Evolutionary conservation across 2,797 vertebrate genomes (phyloP), one percentile per base, ranked within the genome.

Genomic region (Phoeniculus purpureus): DNA sequence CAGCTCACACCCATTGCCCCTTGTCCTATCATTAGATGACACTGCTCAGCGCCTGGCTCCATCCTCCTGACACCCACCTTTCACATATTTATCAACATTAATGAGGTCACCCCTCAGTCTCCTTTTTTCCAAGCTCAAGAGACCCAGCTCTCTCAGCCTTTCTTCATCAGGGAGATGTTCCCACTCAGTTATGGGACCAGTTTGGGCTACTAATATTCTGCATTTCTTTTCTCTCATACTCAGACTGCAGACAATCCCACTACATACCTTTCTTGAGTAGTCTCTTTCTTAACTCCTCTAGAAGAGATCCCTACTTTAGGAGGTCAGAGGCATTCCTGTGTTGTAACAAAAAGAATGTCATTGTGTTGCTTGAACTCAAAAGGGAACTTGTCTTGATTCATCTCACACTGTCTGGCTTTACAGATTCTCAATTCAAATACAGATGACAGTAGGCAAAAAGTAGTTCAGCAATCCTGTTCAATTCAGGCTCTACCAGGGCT

Each of bases 321-420:
- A 81, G 68, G 72, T 95, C 91, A 90, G 61, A 92, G 72, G n/a
- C 78, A 68, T 86, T 87, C 85, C 83, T 93, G 27, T 56, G 47
- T 83, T 90, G 29, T 62, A 89, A 85, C 74, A 85, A 87, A 80
- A 87, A 66, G 40, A 81, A 75, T 47, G 22, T 91, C 90, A 94
- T 83, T 92, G 85, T 43, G 65, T 83, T 75, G 66, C 62, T 87
- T 87, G 81, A 94, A 94, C 90, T 90, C 85, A 89, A 91, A 94
- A 82, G 56, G 19, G 29, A 87, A 19, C 51, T 79, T 92, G 64
- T 79, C 92, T 76, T 67, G 27, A 90, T 92, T 94, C 47, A 87
- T 79, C 37, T 89, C 72, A 68, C 66, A 54, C 34, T 73, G 20
- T 66, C 87, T 93, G 67, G 26, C 77, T 87, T 81, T 88, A 71